Evolutionary conservation across 2,888 invertebrate species (phyloP), one percentile per base, ranked within the genome.

Genomic region (Lepidocyrtinus sp.): DNA sequence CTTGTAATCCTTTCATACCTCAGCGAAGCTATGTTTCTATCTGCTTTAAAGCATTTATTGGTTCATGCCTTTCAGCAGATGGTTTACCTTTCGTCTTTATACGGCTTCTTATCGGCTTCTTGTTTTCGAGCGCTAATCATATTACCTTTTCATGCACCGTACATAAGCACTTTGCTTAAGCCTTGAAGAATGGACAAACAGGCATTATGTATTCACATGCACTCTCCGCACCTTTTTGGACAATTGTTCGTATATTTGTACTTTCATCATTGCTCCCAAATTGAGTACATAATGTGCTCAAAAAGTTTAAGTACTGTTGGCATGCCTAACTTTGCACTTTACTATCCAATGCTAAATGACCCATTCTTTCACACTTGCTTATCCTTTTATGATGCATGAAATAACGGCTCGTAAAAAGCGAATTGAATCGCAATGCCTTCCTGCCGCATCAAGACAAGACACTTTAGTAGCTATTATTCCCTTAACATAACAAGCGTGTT

Each of bases 351-450:
- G 61, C 36, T 67, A 70, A 78, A 73, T 73, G 63, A 45, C 68
- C 73, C 36, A 36, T 36, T 36, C 73, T 73, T 78, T 73, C 73
- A 78, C 78, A 78, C 78, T 68, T 68, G 73, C 78, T 72, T 78
- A 72, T 72, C 68, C 62, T 73, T 78, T 78, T 78, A 78, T 73
- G 78, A 78, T 73, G 72, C 78, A 78, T 78, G 78, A 78, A 78
- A 78, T 77, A 67, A 67, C 70, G 71, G 25, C 76, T 46, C 62
- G 55, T 24, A 69, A 19, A 36, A 69, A 68, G 22, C 36, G 67
- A 45, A 68, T 67, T 55, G 75, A 24, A 27, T 25, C 25, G n/a
- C 64, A 36, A 36, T 36, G 36, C 12, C 36, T 5, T 36, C 5
- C 36, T 12, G 36, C 36, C 12, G 36, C 36, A 7, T 7, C 12